Percentiles rank a stretch among this genome's conserved stretches.
These are phyloP conservation scores for Sarcoramphus papa DNA, from an alignment of 2,797 vertebrate species.

Conservation along the genomic window DNA sequence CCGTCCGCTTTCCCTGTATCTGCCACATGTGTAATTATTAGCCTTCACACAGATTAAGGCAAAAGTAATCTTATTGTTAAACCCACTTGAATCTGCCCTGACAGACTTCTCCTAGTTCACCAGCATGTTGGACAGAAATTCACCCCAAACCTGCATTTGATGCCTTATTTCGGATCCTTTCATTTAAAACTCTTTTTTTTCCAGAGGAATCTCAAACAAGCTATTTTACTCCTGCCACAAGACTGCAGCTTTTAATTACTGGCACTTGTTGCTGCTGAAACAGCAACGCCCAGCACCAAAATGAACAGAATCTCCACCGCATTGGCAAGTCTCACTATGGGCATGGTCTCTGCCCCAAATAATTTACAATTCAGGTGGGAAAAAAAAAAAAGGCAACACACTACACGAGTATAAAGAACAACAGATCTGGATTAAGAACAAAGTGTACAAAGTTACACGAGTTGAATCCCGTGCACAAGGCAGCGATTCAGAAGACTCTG, in stretches of 20 bases:
- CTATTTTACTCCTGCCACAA: neutral
- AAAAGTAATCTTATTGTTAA: constrained; percentile 1
- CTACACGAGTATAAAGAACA: neutral
- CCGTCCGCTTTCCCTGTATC: neutral
- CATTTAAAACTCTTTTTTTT: neutral
- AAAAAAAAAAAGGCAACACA: neutral
- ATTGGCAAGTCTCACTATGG: neutral
- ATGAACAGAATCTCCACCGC: neutral
- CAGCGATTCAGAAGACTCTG: neutral
- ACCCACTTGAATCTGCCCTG: neutral
- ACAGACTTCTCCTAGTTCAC: neutral
- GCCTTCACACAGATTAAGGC: neutral
- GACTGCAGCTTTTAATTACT: neutral
- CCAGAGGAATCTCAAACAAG: neutral
- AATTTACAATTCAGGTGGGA: neutral
- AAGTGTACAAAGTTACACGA: neutral
- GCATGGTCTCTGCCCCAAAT: neutral
- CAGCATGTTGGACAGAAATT: neutral
- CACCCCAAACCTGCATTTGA: neutral
- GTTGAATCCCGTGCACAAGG: neutral
- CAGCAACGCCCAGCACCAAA: neutral
- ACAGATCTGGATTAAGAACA: neutral
- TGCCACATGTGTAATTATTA: neutral
- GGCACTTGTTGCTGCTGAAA: neutral
- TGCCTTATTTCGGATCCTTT: neutral